A percentile compares a stretch with the other conserved stretches of the same genome.
Evolutionary conservation across 92 coral and sea anemone species (phyloP).

Genomic region (Palythoa caribaeorum): DNA sequence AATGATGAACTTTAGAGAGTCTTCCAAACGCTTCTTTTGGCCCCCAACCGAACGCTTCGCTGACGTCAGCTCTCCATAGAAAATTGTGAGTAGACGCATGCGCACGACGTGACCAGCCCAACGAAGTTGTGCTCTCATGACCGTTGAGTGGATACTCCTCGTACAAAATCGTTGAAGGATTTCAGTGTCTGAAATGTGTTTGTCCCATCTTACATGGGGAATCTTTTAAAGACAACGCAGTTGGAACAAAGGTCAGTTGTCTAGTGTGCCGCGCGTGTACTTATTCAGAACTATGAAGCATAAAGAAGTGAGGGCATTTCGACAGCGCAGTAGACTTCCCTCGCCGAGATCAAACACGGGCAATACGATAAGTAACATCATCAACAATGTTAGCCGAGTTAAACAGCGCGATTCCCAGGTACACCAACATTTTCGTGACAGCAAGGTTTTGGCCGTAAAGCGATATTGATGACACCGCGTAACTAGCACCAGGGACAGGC

Average conservation of each 20-base stretch:
- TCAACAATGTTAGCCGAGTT: too few relatives aligned
- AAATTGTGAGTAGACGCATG: neutral
- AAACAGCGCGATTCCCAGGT: too few relatives aligned
- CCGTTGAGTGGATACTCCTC: neutral
- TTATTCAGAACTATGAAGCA: neutral
- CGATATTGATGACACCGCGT: too few relatives aligned
- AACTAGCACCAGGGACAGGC: too few relatives aligned
- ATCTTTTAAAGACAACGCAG: constrained; percentile 16
- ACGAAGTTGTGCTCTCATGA: neutral
- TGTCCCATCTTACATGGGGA: neutral
- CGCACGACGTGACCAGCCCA: neutral
- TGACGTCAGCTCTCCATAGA: neutral
- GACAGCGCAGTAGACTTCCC: constrained; percentile 11
- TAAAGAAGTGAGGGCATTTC: neutral
- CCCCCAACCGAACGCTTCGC: neutral
- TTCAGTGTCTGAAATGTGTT: neutral
- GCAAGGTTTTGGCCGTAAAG: too few relatives aligned
- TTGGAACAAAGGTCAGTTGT: constrained; percentile 22
- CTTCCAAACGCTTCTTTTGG: neutral
- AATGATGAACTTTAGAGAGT: neutral
- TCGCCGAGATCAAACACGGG: neutral
- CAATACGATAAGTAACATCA: neutral
- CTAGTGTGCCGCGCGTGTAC: neutral
- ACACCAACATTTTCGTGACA: too few relatives aligned
- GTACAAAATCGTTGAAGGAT: neutral